Evolutionary conservation across 1,140 invertebrate genomes (phyloP).

Genomic region (Zaprionus lachaisei): DNA sequence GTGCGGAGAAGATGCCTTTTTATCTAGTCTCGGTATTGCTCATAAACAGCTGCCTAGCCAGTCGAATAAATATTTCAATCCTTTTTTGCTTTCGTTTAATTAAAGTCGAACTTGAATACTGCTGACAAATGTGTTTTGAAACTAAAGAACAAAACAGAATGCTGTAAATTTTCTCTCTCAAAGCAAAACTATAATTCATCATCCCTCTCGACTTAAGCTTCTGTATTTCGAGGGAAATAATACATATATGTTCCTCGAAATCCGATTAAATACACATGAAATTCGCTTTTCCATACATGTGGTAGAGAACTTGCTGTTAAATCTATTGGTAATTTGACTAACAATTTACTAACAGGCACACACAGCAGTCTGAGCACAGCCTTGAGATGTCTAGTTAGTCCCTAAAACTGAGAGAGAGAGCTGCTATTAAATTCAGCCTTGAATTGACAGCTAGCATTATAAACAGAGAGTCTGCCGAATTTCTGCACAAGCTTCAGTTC

Average conservation of each 20-base stretch:
- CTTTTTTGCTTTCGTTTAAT: not conserved
- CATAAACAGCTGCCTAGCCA: conserved; percentile 1
- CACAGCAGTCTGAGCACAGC: not conserved
- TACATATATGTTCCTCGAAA: not conserved
- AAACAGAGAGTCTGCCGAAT: not conserved
- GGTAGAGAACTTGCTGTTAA: not conserved
- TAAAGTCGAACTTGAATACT: not conserved
- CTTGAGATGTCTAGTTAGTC: not conserved
- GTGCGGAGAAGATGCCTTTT: conserved; percentile 10
- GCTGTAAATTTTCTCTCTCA: too few relatives aligned
- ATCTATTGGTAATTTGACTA: not conserved
- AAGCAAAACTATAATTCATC: not conserved
- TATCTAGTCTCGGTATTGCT: not conserved
- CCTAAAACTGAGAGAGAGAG: not conserved
- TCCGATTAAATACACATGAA: not conserved
- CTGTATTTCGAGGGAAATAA: not conserved
- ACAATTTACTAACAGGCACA: not conserved
- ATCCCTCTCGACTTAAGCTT: not conserved
- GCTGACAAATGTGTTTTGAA: not conserved
- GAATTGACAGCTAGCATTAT: conserved; percentile 8
- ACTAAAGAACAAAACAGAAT: not conserved
- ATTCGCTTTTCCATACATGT: not conserved
- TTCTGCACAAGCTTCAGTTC: conserved; percentile 5
- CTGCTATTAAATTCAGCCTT: not conserved
- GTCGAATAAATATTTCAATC: not conserved